A percentile compares a stretch with the other conserved stretches of the same genome.
Evolutionary conservation across 2,888 invertebrate species (phyloP).

Genomic region (Patella pellucida): DNA sequence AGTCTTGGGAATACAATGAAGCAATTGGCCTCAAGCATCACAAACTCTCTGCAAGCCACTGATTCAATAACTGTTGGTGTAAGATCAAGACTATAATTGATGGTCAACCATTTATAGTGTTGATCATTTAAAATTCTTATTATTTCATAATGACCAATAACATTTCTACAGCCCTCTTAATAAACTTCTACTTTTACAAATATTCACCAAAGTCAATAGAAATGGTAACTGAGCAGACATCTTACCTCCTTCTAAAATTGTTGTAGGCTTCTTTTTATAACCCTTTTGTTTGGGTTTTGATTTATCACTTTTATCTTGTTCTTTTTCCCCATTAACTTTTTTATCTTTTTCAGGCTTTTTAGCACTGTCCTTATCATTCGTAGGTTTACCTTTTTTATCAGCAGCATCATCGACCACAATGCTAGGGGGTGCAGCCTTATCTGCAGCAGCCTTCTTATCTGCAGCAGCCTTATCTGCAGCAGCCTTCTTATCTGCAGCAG

Average conservation of each 20-base stretch:
- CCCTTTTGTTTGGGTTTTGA: constrained; percentile 45
- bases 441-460: constrained; percentile 26
- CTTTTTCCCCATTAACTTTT: neutral
- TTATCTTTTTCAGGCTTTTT: constrained; percentile 9
- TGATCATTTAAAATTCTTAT: no score
- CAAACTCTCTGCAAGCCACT: no score
- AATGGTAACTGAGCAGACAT: no score
- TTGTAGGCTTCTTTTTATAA: constrained; percentile 56
- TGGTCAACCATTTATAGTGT: no score
- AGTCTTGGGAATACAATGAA: no score
- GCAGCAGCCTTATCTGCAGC: constrained; percentile 6
- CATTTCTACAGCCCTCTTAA: no score
- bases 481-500: constrained; percentile 19
- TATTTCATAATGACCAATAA: no score
- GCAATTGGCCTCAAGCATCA: no score
- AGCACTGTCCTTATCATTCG: neutral
- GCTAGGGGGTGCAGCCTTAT: constrained; percentile 36
- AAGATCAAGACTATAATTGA: no score
- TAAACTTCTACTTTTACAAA: no score
- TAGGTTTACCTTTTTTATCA: constrained; percentile 39
- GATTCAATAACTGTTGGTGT: no score
- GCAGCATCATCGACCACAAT: constrained; percentile 48
- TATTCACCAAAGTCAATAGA: no score
- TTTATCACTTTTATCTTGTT: neutral
- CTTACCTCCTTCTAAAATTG: constrained; percentile 50